A percentile compares a stretch with the other conserved stretches of the same genome.
phyloP scores from a whole-genome alignment of 2,888 invertebrate species.

The Dendrolimus houi region DNA sequence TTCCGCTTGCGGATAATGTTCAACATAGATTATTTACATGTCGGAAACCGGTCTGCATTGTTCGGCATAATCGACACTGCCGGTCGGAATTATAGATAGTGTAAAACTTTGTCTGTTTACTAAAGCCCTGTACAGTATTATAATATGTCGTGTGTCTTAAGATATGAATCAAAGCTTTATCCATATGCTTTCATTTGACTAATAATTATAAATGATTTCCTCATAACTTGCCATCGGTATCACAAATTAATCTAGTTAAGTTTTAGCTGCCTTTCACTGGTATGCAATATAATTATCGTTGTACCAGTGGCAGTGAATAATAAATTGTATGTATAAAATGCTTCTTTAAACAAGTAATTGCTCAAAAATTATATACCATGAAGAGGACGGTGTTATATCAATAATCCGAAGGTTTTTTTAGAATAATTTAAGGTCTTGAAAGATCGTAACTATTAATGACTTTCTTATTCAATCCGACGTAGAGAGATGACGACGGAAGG shows the following conservation, averaged over 20 bases:
- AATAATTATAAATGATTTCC: constrained; percentile 20
- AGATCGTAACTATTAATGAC: no score
- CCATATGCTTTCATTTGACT: constrained; percentile 33
- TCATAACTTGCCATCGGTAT: constrained; percentile 56
- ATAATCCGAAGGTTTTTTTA: constrained; percentile 7
- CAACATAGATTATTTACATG: no score
- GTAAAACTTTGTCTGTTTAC: no score
- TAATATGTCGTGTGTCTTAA: background rate
- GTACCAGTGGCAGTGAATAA: background rate
- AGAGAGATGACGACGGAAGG: no score
- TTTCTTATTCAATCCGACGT: no score
- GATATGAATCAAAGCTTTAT: background rate
- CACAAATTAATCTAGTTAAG: constrained; percentile 30
- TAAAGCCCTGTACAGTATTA: no score
- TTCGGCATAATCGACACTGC: no score
- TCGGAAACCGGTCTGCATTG: no score
- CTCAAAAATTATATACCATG: constrained; percentile 45
- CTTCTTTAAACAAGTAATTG: constrained; percentile 25
- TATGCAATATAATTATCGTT: constrained; percentile 2
- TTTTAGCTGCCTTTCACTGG: background rate
- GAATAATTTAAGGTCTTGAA: no score
- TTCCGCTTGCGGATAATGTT: no score
- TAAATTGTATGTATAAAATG: constrained; percentile 7
- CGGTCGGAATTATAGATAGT: no score
- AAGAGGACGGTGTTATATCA: background rate